phyloP scores from a whole-genome alignment of 2,797 vertebrate genomes.

The Salmo trutta region DNA sequence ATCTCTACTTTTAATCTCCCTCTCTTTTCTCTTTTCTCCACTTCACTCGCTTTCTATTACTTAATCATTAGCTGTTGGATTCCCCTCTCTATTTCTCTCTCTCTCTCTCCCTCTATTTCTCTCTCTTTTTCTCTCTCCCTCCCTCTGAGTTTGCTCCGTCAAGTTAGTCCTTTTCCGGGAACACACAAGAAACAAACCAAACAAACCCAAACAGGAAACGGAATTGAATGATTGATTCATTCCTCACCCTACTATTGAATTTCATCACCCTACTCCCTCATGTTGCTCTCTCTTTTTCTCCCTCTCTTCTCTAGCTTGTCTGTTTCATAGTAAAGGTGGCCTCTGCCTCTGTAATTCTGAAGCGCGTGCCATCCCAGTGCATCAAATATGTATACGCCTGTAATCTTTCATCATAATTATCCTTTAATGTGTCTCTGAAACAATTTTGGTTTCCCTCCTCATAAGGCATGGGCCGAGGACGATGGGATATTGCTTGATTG shows the following conservation, averaged over 20 bases:
- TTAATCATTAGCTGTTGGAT: neutral
- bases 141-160: neutral
- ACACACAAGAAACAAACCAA: slow-evolving; percentile 47
- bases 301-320: slow-evolving; percentile 37
- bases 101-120: slow-evolving; percentile 18
- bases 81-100: neutral
- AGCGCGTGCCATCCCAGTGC: slow-evolving; percentile 11
- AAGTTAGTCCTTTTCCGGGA: slow-evolving; percentile 39
- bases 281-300: slow-evolving; percentile 14
- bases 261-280: neutral
- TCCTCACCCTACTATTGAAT: too few relatives aligned
- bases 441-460: slow-evolving; percentile 41
- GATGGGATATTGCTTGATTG: too few relatives aligned
- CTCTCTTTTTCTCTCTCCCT: neutral
- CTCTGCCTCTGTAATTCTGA: slow-evolving; percentile 47
- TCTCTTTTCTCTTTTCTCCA: neutral
- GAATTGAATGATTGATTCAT: slow-evolving; percentile 48
- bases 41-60: neutral
- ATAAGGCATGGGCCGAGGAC: neutral
- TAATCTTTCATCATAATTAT: slow-evolving; percentile 60
- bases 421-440: slow-evolving; percentile 49
- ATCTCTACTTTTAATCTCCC: neutral
- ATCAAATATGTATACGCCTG: slow-evolving; percentile 65
- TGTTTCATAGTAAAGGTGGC: slow-evolving; percentile 43
- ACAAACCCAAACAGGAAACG: slow-evolving; percentile 40